These are phyloP conservation scores for Geopemphigus sp. DNA, from an alignment of 1,140 invertebrate species.

Conservation along the genomic window DNA sequence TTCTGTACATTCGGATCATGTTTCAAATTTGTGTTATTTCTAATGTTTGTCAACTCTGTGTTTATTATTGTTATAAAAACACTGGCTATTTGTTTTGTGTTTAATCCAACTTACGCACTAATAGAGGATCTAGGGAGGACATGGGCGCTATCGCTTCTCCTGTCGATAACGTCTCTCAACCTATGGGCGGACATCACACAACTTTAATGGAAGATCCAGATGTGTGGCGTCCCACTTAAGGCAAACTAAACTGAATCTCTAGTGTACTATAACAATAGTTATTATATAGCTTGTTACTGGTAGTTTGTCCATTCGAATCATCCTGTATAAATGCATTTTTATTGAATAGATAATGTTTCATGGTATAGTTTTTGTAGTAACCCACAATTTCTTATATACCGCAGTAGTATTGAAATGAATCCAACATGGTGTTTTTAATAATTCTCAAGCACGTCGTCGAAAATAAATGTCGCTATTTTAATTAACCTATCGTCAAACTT, in stretches of 20 bases:
- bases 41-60: not conserved
- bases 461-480: not conserved
- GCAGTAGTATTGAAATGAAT: not conserved
- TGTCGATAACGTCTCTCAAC: constrained; percentile 59
- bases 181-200: constrained; percentile 67
- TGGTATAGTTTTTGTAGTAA: not conserved
- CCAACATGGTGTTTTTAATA: no score
- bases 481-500: not conserved
- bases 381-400: not conserved
- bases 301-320: not conserved
- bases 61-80: constrained; percentile 24
- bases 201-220: constrained; percentile 85
- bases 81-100: constrained; percentile 7
- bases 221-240: constrained; percentile 80
- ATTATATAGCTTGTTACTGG: not conserved
- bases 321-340: not conserved
- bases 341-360: constrained; percentile 10
- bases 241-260: constrained; percentile 51
- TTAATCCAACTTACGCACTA: constrained; percentile 43
- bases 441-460: not conserved
- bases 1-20: no score
- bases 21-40: no score
- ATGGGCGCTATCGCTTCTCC: constrained; percentile 76
- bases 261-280: constrained; percentile 22
- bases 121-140: constrained; percentile 77